Evolutionary conservation across 1,140 invertebrate genomes (phyloP).

Genomic region (Dufourea novaeangliae): DNA sequence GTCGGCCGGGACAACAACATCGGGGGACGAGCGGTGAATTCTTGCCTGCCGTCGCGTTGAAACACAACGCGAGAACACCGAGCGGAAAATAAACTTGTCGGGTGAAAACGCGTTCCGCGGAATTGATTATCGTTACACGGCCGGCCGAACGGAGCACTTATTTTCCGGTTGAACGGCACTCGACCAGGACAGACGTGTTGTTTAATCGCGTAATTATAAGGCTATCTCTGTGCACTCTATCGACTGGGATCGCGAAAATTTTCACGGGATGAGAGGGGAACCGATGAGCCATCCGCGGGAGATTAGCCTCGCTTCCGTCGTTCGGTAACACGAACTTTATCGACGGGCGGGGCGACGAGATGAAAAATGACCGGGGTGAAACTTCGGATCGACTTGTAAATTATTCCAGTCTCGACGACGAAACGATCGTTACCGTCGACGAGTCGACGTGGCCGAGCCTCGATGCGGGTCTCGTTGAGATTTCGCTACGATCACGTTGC

Average conservation of each 20-base stretch:
- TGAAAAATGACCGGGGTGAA: not conserved
- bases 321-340: not conserved
- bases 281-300: not conserved
- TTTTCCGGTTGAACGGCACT: not conserved
- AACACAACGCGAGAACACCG: not conserved
- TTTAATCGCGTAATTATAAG: slow-evolving; percentile 1
- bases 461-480: no score
- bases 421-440: slow-evolving; percentile 1
- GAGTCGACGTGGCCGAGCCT: not conserved
- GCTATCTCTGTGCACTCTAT: no score
- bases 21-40: no score
- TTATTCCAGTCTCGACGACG: not conserved
- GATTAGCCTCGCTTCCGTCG: not conserved
- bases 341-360: not conserved
- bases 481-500: no score
- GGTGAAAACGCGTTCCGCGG: not conserved
- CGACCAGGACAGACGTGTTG: not conserved
- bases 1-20: not conserved
- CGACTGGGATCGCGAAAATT: not conserved
- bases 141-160: not conserved
- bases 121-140: not conserved
- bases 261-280: not conserved
- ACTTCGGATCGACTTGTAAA: not conserved
- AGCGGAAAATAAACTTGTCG: not conserved
- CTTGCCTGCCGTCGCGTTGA: not conserved